Conservation (phyloP, 2,797 vertebrate species). For the Rhinogobio ventralis region DNA sequence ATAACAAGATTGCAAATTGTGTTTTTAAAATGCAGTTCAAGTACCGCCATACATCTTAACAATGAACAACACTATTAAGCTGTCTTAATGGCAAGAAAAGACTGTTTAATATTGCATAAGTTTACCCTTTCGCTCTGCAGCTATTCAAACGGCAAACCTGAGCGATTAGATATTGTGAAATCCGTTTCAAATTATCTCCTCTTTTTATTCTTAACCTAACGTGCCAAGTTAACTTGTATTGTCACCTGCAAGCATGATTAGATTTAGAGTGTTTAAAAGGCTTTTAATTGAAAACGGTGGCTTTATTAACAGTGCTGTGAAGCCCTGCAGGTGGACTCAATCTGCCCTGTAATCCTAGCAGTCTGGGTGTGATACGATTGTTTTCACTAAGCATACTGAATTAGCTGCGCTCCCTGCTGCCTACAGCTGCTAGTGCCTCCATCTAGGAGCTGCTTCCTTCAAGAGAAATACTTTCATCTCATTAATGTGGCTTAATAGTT, state of each 20-base stretch:
- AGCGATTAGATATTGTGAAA: constrained; percentile 25
- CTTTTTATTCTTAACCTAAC: constrained; percentile 27
- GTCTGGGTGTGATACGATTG: constrained; percentile 61
- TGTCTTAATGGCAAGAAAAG: constrained; percentile 6
- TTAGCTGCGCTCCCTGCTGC: constrained; percentile 51
- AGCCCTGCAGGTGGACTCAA: constrained; percentile 60
- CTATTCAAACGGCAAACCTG: neutral
- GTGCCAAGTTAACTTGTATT: constrained; percentile 24
- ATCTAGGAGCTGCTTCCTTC: constrained; percentile 34
- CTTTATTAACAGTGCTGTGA: constrained; percentile 50
- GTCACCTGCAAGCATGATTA: constrained; percentile 51
- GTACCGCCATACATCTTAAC: constrained; percentile 31
- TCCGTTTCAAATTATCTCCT: constrained; percentile 31
- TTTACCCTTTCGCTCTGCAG: neutral
- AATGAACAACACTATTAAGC: constrained; percentile 33
- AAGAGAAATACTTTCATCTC: constrained; percentile 47
- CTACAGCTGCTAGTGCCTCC: constrained; percentile 42
- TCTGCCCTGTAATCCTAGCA: constrained; percentile 60
- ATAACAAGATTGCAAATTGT: constrained; percentile 17
- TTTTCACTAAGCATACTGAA: constrained; percentile 57
- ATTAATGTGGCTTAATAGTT: constrained; percentile 53
- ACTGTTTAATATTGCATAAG: constrained; percentile 30
- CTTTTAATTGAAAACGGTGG: constrained; percentile 59
- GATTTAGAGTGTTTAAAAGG: constrained; percentile 46
- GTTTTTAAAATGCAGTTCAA: constrained; percentile 45